These are phyloP conservation scores for Acyrthosiphon pisum DNA, from an alignment of 1,140 invertebrate species.

Conservation along the genomic window DNA sequence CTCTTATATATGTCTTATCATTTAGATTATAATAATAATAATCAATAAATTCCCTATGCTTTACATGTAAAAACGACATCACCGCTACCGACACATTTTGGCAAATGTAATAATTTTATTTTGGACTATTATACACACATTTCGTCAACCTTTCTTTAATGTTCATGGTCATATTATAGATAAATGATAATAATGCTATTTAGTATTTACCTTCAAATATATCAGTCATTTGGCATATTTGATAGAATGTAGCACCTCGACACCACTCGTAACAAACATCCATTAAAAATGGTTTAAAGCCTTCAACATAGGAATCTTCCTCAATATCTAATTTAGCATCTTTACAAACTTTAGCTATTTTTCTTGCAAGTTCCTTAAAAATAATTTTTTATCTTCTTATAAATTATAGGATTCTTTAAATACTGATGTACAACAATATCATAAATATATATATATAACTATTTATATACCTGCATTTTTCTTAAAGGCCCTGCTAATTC, in stretches of 20 bases:
- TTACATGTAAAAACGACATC: too few species aligned
- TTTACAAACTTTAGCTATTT: conserved; percentile 89
- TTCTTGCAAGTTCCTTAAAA: conserved; percentile 81
- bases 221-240: conserved; percentile 96
- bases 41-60: too few species aligned
- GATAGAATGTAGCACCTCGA: conserved; percentile 88
- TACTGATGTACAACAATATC: neutral
- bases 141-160: too few species aligned
- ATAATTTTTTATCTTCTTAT: neutral
- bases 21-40: too few species aligned
- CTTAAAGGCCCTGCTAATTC: conserved; percentile 86
- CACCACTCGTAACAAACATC: conserved; percentile 97
- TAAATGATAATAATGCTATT: conserved; percentile 34
- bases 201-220: conserved; percentile 90
- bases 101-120: too few species aligned
- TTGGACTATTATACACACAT: too few species aligned
- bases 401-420: neutral
- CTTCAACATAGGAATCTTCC: conserved; percentile 90
- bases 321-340: conserved; percentile 91
- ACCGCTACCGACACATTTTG: too few species aligned
- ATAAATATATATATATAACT: neutral
- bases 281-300: conserved; percentile 95
- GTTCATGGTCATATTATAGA: neutral
- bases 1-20: too few species aligned
- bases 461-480: conserved; percentile 76